Conservation (phyloP, 2,113 vertebrate genomes). For the Tetrao urogallus region DNA sequence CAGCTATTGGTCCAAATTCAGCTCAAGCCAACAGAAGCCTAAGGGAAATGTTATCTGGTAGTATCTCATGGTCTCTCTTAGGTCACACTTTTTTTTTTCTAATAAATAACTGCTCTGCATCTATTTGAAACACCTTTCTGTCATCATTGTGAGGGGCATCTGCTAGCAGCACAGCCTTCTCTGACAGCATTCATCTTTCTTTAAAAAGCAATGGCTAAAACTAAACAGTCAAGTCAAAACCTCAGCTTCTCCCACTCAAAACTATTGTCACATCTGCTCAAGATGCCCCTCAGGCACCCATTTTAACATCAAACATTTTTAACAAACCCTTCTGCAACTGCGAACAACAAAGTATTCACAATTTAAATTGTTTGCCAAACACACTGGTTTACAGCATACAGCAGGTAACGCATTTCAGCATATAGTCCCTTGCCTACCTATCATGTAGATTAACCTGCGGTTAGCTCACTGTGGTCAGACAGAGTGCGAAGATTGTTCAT, state of each 20-base stretch:
- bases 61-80: neutral
- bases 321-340: neutral
- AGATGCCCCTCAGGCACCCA: neutral
- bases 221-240: neutral
- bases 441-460: neutral
- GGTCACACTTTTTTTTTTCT: neutral
- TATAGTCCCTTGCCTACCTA: neutral
- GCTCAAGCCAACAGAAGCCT: neutral
- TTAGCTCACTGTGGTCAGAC: neutral
- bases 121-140: neutral
- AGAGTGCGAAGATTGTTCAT: neutral
- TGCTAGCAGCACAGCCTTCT: neutral
- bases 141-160: neutral
- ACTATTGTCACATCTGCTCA: neutral
- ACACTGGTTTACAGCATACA: neutral
- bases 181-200: neutral
- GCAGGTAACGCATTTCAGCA: neutral
- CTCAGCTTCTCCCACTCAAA: neutral
- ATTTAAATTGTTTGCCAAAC: neutral
- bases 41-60: neutral
- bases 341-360: constrained; percentile 3
- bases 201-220: constrained; percentile 1
- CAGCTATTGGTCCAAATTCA: neutral
- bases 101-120: neutral
- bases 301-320: constrained; percentile 33